Conservation (phyloP, 2,797 vertebrate genomes). For the Hafferia zeledoni region DNA sequence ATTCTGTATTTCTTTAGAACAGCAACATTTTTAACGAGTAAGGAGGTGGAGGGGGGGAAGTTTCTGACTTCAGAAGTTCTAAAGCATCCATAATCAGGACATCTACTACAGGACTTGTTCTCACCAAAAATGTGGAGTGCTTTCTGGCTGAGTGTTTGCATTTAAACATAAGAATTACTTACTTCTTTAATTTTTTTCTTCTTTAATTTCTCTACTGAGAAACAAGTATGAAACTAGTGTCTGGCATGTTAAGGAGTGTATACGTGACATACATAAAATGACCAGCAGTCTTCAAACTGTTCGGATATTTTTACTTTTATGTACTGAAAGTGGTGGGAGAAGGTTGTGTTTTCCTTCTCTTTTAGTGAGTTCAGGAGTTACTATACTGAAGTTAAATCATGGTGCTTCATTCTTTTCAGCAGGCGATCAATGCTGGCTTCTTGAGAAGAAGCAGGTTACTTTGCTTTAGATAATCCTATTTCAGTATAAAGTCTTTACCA, state of each 20-base stretch:
- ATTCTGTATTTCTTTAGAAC: background rate
- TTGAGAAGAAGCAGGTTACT: background rate
- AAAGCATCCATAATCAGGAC: background rate
- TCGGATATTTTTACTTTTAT: background rate
- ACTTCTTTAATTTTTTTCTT: background rate
- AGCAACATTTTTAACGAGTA: background rate
- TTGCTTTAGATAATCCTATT: background rate
- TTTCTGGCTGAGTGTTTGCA: background rate
- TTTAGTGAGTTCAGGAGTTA: background rate
- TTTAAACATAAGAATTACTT: background rate
- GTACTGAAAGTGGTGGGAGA: background rate
- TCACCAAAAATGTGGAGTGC: background rate
- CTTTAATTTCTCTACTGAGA: background rate
- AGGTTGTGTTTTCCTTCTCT: background rate
- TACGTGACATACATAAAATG: background rate
- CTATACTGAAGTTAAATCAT: background rate
- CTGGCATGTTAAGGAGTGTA: background rate
- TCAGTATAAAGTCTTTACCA: background rate
- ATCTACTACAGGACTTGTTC: background rate
- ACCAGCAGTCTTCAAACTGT: background rate
- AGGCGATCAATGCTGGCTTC: background rate
- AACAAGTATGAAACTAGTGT: background rate
- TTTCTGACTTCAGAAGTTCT: background rate
- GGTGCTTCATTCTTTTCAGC: background rate
- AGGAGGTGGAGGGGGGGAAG: background rate